phyloP scores from a whole-genome alignment of 2,113 vertebrate species.

The Plecturocebus donacophilus region DNA sequence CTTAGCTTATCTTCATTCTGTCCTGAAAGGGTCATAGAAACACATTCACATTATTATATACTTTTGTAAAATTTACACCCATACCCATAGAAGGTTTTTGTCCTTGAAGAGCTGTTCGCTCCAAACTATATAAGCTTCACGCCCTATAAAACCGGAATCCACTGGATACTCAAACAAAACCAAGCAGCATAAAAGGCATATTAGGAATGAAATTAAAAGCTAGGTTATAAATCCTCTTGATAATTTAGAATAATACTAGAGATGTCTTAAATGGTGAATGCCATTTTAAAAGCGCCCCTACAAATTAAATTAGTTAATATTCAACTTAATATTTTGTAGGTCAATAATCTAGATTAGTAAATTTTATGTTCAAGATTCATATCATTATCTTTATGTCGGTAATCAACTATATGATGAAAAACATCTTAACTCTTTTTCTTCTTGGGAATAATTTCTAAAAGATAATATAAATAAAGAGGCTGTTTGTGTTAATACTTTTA shows the following conservation, averaged over 20 bases:
- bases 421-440: not conserved
- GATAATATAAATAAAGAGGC: not conserved
- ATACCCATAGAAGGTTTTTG: not conserved
- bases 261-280: slow-evolving; percentile 8
- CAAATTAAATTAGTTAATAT: slow-evolving; percentile 50
- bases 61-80: not conserved
- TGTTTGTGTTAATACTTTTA: not conserved
- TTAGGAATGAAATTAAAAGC: slow-evolving; percentile 4
- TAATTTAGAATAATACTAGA: not conserved
- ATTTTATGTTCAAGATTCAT: not conserved
- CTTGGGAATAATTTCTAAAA: slow-evolving; percentile 37
- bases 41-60: not conserved
- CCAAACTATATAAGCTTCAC: not conserved
- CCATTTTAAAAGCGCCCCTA: slow-evolving; percentile 7
- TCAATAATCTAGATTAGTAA: slow-evolving; percentile 8
- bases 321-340: not conserved
- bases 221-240: not conserved
- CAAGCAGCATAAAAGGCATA: not conserved
- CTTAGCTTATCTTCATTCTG: not conserved
- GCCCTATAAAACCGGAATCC: not conserved
- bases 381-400: not conserved
- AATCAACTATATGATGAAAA: slow-evolving; percentile 29
- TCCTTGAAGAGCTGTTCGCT: not conserved
- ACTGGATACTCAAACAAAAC: not conserved
- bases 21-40: not conserved